Evolutionary conservation across 1,140 invertebrate species (phyloP), one percentile per base, ranked within the genome.

Genomic region (Ceratosolen fusciceps): DNA sequence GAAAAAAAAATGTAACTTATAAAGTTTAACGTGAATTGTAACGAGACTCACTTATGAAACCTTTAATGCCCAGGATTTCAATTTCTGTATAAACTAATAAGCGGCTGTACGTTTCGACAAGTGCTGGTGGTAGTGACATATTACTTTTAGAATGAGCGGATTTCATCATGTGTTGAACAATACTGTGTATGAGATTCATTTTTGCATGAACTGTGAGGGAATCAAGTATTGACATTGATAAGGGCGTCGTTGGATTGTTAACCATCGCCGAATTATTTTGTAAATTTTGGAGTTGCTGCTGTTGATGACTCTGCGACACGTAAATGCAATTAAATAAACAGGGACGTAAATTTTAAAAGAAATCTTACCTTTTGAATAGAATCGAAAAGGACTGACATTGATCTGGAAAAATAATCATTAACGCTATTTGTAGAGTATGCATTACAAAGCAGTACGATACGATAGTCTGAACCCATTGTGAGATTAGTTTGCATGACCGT

Each of bases 11-110:
- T n/a, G n/a, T n/a, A n/a, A n/a, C n/a, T n/a, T n/a, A n/a, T n/a
- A n/a, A n/a, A n/a, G n/a, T n/a, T n/a, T n/a, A n/a, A n/a, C n/a
- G n/a, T n/a, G n/a, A n/a, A n/a, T n/a, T n/a, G n/a, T n/a, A n/a
- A n/a, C n/a, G n/a, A n/a, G n/a, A n/a, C 93, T 93, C 90, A 96
- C 96, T 96, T 80, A 98, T 96, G 87, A 99, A 98, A 54, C 96
- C 96, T 92, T 99, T 99, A 65, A 99, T 98, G 37, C 98, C 97
- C 7, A 99, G 91, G 47, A 97, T 98, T 89, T 99, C 98, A 74
- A 99, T 98, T 92, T 99, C 98, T 39, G 96, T 98, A 84, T 99
- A 99, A 0, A 99, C 97, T 29, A 99, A 88, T 49, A 99, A 89
- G 81, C 97, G 91, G 62, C 96, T 96, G 88, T 99, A 99, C 0